A percentile compares a stretch with the other conserved stretches of the same genome.
Conservation (phyloP, 2,113 vertebrate genomes). For the Cariama cristata region DNA sequence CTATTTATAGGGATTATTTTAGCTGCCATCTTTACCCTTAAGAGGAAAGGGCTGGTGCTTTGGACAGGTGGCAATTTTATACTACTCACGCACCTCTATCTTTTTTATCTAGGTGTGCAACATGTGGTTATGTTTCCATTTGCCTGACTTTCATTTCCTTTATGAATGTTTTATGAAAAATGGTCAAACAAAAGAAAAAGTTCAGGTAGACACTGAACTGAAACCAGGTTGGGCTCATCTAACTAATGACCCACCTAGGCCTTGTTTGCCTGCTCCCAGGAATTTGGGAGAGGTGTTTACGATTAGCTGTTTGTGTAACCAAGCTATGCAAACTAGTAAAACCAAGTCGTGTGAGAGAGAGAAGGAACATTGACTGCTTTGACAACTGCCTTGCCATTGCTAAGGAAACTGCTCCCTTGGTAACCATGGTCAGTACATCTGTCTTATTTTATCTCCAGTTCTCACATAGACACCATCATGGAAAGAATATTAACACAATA, state of each 20-base stretch:
- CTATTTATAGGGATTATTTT: conserved; percentile 45
- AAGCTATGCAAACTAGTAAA: conserved; percentile 72
- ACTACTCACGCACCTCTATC: neutral
- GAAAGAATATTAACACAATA: conserved; percentile 70
- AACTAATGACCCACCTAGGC: conserved; percentile 20
- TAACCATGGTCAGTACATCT: conserved; percentile 83
- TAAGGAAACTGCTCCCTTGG: conserved; percentile 84
- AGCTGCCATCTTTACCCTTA: conserved; percentile 17
- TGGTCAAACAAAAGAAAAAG: neutral
- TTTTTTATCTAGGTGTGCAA: neutral
- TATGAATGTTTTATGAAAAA: neutral
- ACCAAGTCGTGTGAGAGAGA: conserved; percentile 62
- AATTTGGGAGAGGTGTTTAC: conserved; percentile 31
- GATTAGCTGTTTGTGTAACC: conserved; percentile 55
- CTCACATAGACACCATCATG: conserved; percentile 63
- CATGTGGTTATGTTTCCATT: neutral
- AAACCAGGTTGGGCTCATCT: neutral
- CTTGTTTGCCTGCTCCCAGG: neutral
- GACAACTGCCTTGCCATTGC: conserved; percentile 78
- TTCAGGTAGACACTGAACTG: neutral
- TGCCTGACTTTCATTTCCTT: neutral
- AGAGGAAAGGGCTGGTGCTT: neutral
- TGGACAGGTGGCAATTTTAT: conserved; percentile 37
- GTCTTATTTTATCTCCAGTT: conserved; percentile 78
- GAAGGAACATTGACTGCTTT: conserved; percentile 70